Conservation (phyloP, 30 jellyfish, hydroid and myxozoan genomes). For the Aurelia sp. region DNA sequence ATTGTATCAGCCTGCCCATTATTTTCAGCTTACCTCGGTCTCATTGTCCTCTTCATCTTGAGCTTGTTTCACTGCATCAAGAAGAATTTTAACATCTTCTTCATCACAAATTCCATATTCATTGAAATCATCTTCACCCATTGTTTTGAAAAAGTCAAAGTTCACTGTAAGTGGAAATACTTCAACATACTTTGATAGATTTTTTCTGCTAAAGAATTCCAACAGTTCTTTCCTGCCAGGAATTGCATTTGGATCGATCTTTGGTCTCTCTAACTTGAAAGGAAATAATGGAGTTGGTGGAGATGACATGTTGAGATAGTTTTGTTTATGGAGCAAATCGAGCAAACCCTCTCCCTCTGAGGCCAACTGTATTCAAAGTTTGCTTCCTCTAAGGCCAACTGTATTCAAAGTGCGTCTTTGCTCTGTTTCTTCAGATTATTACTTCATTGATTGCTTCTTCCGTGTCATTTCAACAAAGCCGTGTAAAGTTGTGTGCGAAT, state of each 20-base stretch:
- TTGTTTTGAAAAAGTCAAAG: constrained; percentile 88
- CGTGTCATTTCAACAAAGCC: too few species aligned
- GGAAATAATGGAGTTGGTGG: constrained; percentile 14
- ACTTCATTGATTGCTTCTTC: too few species aligned
- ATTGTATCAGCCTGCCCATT: not conserved
- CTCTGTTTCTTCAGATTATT: too few species aligned
- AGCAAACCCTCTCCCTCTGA: too few species aligned
- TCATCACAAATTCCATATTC: constrained; percentile 90
- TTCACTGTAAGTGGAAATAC: constrained; percentile 81
- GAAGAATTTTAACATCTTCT: constrained; percentile 70
- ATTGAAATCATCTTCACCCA: constrained; percentile 93
- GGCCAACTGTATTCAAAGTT: too few species aligned
- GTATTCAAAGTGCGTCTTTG: too few species aligned
- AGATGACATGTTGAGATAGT: too few species aligned
- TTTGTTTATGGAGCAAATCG: too few species aligned
- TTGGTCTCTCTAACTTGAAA: constrained; percentile 77
- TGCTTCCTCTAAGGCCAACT: too few species aligned
- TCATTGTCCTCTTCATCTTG: constrained; percentile 88
- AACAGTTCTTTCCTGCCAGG: constrained; percentile 94
- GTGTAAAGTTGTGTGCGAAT: too few species aligned
- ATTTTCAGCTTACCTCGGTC: constrained; percentile 26
- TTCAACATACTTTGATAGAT: constrained; percentile 65
- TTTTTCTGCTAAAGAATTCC: constrained; percentile 70
- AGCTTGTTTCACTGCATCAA: constrained; percentile 91
- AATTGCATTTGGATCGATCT: constrained; percentile 71